These are phyloP conservation scores for Sciurus vulgaris DNA, from an alignment of 2,797 vertebrate species.

Conservation along the genomic window DNA sequence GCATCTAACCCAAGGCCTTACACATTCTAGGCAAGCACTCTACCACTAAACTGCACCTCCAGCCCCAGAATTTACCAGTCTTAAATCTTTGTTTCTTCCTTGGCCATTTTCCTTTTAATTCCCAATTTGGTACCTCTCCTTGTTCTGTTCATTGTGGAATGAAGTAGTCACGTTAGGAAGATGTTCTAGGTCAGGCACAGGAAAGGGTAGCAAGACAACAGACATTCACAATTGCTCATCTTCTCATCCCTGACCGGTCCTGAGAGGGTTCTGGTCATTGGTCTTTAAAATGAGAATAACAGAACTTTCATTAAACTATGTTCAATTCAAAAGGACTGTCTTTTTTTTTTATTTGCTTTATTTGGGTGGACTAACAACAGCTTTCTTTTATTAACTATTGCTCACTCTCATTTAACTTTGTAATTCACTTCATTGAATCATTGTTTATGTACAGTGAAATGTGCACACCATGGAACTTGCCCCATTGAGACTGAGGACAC, in stretches of 20 bases:
- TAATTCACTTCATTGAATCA: neutral
- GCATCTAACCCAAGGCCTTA: neutral
- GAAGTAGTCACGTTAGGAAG: neutral
- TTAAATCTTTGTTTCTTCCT: neutral
- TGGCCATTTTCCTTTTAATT: neutral
- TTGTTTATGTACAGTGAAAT: neutral
- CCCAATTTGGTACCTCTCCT: fast-evolving
- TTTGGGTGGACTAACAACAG: neutral
- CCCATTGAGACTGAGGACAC: neutral
- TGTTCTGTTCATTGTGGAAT: neutral
- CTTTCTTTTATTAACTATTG: neutral
- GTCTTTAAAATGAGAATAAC: conserved; percentile 20
- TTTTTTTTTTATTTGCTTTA: neutral
- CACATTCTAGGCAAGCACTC: neutral
- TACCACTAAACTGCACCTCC: neutral
- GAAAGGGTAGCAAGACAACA: neutral
- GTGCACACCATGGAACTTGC: too few relatives aligned
- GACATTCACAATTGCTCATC: neutral
- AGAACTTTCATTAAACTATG: conserved; percentile 35
- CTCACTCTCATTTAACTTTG: conserved; percentile 3
- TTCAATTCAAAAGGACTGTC: neutral
- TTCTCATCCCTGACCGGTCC: neutral
- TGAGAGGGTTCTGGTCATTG: neutral
- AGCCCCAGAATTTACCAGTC: neutral
- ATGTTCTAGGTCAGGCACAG: neutral